These are phyloP conservation scores for Hephaestus fuliginosus DNA, from an alignment of 2,797 vertebrate genomes.

Conservation along the genomic window DNA sequence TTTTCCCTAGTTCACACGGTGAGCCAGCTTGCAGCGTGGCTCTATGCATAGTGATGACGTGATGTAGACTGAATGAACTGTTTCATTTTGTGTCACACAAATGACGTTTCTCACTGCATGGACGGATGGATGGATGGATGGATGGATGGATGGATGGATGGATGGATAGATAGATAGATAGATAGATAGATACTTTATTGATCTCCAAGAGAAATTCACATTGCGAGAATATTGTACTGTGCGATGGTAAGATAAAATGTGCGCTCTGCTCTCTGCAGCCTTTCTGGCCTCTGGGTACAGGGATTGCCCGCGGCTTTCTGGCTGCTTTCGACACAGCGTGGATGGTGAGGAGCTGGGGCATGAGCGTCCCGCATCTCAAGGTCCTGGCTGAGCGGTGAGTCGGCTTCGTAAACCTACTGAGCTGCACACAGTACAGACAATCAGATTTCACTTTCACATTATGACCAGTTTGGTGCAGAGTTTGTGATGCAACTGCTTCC, in stretches of 20 bases:
- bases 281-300: slow-evolving; percentile 97
- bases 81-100: no score
- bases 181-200: no score
- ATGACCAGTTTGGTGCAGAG: not conserved
- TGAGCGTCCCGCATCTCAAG: slow-evolving; percentile 84
- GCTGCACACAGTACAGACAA: rapidly evolving
- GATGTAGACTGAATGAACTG: not conserved
- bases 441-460: not conserved
- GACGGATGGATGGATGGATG: no score
- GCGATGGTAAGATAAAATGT: not conserved
- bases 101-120: not conserved
- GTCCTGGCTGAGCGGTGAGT: slow-evolving; percentile 92
- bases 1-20: not conserved
- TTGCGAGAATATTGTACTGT: not conserved
- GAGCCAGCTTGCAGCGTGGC: rapidly evolving
- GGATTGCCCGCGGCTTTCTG: slow-evolving; percentile 93
- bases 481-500: not conserved
- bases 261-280: slow-evolving; percentile 83
- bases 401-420: not conserved
- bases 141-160: no score
- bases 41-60: not conserved
- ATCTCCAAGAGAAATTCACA: not conserved
- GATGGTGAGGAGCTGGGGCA: slow-evolving; percentile 94
- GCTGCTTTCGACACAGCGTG: slow-evolving; percentile 93
- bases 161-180: no score